Evolutionary conservation across 2,797 vertebrate genomes (phyloP), one percentile per base, ranked within the genome.

Genomic region (Macroramphosus scolopax): DNA sequence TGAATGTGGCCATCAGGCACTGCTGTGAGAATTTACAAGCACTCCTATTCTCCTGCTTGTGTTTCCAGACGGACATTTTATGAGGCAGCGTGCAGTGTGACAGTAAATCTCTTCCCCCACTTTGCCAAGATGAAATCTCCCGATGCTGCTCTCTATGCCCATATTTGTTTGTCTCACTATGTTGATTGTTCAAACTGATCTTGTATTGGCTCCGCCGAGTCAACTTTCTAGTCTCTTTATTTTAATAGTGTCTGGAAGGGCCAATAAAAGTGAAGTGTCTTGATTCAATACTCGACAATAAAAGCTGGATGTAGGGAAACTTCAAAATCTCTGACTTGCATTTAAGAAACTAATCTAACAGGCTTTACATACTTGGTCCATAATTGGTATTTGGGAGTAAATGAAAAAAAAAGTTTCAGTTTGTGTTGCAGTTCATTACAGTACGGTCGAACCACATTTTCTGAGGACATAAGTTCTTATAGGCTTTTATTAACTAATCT

Each of bases 21-120:
- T 88, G 89, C 90, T 86, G 74, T 84, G 89, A 90, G 91, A 92
- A 93, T 93, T 93, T 93, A 94, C 91, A 93, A 92, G 90, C 87
- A 72, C 85, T 87, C 85, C 72, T 53, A 46, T 81, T 75, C 73
- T 81, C 70, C 62, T 35, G 78, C 75, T 56, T 56, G 72, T 84
- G 83, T 86, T 85, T 92, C 89, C 90, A 89, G 91, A 93, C 89
- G 89, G 89, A 90, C 89, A 71, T 91, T 94, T 94, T 93, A 96
- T 78, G 89, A 91, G 91, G 90, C 89, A 63, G 80, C 75, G 88
- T 86, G 80, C 72, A 80, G 83, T 77, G 29, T 13, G 64, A 85
- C 85, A 83, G 79, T 94, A 93, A 94, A 94, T 95, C 91, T 83
- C 58, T 52, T 68, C 76, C 79, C 80, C 69, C 41, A 72, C 74